Conservation (phyloP, 2,888 invertebrate genomes). For the Troides aeacus region DNA sequence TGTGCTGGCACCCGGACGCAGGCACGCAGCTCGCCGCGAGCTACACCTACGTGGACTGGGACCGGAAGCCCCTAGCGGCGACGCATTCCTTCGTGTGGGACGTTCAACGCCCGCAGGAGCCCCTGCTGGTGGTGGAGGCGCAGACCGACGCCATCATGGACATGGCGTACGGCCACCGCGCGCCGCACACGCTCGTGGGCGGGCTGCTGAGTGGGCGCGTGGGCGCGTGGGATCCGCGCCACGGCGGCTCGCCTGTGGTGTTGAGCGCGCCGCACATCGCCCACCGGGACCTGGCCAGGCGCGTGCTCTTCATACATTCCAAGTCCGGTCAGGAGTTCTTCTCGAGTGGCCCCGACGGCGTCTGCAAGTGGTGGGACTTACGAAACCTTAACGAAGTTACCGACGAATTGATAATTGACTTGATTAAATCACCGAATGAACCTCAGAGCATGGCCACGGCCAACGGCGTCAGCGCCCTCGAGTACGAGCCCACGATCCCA, state of each 20-base stretch:
- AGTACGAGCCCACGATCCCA: conserved; percentile 87
- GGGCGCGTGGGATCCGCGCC: conserved; percentile 87
- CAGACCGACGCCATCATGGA: conserved; percentile 84
- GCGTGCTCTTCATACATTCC: conserved; percentile 92
- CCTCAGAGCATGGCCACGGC: conserved; percentile 75
- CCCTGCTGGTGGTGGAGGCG: conserved; percentile 84
- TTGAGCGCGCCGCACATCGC: conserved; percentile 87
- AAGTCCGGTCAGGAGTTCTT: conserved; percentile 97
- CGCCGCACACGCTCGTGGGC: conserved; percentile 65
- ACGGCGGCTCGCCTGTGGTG: conserved; percentile 85
- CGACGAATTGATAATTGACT: conserved; percentile 84
- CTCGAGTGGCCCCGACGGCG: conserved; percentile 94
- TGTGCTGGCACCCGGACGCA: conserved; percentile 94
- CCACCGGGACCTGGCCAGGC: conserved; percentile 92
- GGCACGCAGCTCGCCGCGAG: conserved; percentile 89
- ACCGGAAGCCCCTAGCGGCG: conserved; percentile 68
- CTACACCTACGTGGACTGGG: conserved; percentile 89
- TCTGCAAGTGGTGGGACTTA: conserved; percentile 89
- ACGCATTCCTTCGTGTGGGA: conserved; percentile 88
- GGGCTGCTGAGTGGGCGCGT: conserved; percentile 85
- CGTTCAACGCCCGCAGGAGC: conserved; percentile 90
- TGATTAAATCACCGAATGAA: conserved; percentile 76
- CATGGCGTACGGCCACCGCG: conserved; percentile 55
- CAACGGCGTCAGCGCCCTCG: conserved; percentile 81
- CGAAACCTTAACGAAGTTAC: conserved; percentile 82